These are phyloP conservation scores for Pagrus major DNA, from an alignment of 2,113 vertebrate genomes.

Conservation along the genomic window DNA sequence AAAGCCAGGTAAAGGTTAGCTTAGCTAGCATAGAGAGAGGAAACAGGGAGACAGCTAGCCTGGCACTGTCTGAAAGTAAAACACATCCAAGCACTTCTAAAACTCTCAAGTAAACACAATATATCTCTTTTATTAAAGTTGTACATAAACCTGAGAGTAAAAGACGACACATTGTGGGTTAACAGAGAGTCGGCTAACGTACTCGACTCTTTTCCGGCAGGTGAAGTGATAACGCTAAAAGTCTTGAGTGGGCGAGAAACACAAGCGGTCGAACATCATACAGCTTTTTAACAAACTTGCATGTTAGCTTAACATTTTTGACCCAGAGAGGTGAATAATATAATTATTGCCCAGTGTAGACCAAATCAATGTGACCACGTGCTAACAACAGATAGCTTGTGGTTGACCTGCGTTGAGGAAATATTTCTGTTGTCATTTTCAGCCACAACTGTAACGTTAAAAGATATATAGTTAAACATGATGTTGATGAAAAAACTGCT, in stretches of 20 bases:
- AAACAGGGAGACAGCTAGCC: not conserved
- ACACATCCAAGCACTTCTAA: not conserved
- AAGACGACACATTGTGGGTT: not conserved
- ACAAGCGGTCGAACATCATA: not conserved
- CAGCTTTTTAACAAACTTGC: not conserved
- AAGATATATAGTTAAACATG: too few species aligned
- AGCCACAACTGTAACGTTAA: too few species aligned
- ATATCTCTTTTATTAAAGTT: not conserved
- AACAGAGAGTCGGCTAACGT: too few species aligned
- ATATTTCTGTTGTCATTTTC: too few species aligned
- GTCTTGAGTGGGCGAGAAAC: slow-evolving; percentile 18
- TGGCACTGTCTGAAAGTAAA: not conserved
- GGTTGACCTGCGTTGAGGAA: too few species aligned
- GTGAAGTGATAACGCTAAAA: too few species aligned
- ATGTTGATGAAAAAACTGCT: too few species aligned
- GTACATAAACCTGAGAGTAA: not conserved
- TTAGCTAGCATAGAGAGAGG: not conserved
- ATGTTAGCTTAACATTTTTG: not conserved
- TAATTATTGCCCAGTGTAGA: not conserved
- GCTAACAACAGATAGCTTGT: too few species aligned
- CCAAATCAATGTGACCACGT: too few species aligned
- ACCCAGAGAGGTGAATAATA: not conserved
- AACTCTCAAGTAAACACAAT: not conserved
- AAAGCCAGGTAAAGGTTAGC: too few species aligned
- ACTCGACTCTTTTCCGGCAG: too few species aligned